Evolutionary conservation across 2,888 invertebrate species (phyloP).

Genomic region (Cremastobaeus sp.): DNA sequence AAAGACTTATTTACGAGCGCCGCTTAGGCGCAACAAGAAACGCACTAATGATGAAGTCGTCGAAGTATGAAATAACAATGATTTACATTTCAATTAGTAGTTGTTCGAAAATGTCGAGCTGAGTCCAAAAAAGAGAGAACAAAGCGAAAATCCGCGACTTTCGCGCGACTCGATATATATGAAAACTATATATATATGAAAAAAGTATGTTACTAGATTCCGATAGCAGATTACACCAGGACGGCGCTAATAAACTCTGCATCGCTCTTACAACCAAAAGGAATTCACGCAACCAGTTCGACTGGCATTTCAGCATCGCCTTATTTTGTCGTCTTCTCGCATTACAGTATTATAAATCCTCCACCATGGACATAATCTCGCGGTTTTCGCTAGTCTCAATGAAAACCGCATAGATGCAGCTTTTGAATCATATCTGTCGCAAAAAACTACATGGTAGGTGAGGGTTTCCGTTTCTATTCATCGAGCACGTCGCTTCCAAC

Average conservation of each 20-base stretch:
- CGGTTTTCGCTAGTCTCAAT: constrained; percentile 22
- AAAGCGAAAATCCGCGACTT: too few species aligned
- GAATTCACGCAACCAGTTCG: constrained; percentile 35
- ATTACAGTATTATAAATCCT: constrained; percentile 26
- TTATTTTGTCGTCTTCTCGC: constrained; percentile 15
- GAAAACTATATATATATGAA: too few species aligned
- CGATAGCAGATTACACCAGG: constrained; percentile 12
- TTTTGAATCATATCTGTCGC: constrained; percentile 36
- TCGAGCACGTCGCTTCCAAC: background rate
- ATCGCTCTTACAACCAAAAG: constrained; percentile 20
- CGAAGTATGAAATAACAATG: constrained; percentile 45
- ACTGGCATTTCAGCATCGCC: constrained; percentile 31
- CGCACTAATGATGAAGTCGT: constrained; percentile 42
- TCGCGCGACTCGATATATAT: too few species aligned
- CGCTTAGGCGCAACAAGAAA: constrained; percentile 23
- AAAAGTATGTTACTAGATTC: background rate
- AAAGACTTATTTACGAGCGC: constrained; percentile 44
- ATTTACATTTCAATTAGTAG: constrained; percentile 49
- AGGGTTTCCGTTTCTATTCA: constrained; percentile 20
- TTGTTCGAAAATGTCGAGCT: constrained; percentile 1
- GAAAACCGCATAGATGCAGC: constrained; percentile 39
- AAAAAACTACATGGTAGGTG: constrained; percentile 21
- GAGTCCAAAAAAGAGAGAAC: background rate
- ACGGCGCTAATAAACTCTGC: constrained; percentile 30
- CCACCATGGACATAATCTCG: constrained; percentile 15